These are phyloP conservation scores for Prionace glauca DNA, from an alignment of 2,797 vertebrate species.

Conservation along the genomic window DNA sequence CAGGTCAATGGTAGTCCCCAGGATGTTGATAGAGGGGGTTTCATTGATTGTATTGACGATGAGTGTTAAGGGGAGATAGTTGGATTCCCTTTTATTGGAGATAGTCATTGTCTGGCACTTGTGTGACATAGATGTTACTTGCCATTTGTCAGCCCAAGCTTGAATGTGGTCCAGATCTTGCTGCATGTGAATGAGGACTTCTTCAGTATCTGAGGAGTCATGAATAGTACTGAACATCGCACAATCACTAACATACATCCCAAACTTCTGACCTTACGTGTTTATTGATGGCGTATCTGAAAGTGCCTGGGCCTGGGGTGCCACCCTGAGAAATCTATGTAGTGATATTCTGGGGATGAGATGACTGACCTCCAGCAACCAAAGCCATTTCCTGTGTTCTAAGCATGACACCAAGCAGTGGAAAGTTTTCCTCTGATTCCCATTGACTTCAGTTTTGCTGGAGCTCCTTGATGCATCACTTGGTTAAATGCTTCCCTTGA, in stretches of 20 bases:
- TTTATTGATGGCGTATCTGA: neutral
- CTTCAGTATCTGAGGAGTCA: neutral
- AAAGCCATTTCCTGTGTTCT: neutral
- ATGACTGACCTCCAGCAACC: neutral
- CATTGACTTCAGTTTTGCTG: neutral
- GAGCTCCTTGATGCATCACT: neutral
- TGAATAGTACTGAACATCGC: neutral
- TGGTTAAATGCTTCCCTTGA: neutral
- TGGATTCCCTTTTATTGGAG: neutral
- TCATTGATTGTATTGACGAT: neutral
- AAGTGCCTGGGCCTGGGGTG: neutral
- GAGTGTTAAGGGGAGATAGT: neutral
- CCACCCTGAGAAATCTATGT: neutral
- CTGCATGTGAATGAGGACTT: neutral
- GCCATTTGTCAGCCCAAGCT: neutral
- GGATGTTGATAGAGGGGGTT: neutral
- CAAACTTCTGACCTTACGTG: neutral
- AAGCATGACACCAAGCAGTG: neutral
- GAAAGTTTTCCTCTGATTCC: neutral
- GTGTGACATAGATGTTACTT: neutral
- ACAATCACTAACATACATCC: neutral
- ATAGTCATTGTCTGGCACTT: too few relatives aligned
- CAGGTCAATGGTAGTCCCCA: neutral
- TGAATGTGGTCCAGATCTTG: neutral
- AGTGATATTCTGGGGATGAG: neutral